Percentiles rank a stretch among this genome's conserved stretches.
Evolutionary conservation across 2,888 invertebrate genomes (phyloP).

Genomic region (Caenorhabditis sulstoni): DNA sequence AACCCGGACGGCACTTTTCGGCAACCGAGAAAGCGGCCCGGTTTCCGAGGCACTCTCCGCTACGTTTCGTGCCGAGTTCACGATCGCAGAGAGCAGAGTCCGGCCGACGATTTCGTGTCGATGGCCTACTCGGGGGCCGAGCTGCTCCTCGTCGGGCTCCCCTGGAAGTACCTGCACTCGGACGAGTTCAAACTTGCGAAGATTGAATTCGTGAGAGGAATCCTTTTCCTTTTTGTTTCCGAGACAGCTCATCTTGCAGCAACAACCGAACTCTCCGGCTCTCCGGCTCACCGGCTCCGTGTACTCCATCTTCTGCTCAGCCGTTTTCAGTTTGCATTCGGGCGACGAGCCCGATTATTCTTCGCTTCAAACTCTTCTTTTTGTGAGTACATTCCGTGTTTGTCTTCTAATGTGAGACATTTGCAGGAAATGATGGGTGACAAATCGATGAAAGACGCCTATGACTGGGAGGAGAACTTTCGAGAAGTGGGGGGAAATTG

Average conservation of each 20-base stretch:
- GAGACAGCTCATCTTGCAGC: constrained; percentile 8
- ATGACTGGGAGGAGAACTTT: constrained; percentile 73
- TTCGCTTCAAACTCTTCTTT: constrained; percentile 62
- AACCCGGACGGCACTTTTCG: constrained; percentile 63
- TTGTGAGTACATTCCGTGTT: constrained; percentile 16
- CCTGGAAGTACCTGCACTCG: constrained; percentile 59
- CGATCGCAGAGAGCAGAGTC: constrained; percentile 65
- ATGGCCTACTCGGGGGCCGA: constrained; percentile 69
- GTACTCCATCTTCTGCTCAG: constrained; percentile 57
- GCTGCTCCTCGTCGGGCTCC: constrained; percentile 62
- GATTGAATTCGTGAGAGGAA: constrained; percentile 64
- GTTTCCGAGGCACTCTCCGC: constrained; percentile 73
- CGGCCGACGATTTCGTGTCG: constrained; percentile 67
- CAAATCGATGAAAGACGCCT: constrained; percentile 62
- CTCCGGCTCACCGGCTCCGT: constrained; percentile 27
- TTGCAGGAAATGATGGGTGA: constrained; percentile 63
- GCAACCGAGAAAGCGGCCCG: constrained; percentile 45
- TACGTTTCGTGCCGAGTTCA: constrained; percentile 73
- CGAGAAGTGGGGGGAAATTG: constrained; percentile 34
- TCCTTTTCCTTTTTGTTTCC: not conserved
- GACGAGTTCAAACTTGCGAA: constrained; percentile 65
- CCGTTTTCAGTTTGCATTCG: constrained; percentile 60
- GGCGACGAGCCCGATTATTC: constrained; percentile 70
- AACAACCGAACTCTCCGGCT: constrained; percentile 38
- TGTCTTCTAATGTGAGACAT: too few species aligned